These are phyloP conservation scores for Sceliomorpha sp. DNA, from an alignment of 2,888 invertebrate genomes.

Conservation along the genomic window DNA sequence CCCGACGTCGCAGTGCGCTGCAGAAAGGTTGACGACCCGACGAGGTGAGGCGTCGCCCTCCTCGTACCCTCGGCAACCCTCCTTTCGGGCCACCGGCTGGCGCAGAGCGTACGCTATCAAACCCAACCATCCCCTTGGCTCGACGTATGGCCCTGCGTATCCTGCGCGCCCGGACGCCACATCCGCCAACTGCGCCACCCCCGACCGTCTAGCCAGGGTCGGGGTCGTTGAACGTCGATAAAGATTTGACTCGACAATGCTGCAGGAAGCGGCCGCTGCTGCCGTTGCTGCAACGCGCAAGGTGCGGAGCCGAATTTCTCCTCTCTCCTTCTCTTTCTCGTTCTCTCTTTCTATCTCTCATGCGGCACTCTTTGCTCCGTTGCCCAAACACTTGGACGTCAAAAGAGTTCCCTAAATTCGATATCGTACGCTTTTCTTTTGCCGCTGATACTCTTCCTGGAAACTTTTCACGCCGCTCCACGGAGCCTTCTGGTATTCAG, in stretches of 20 bases:
- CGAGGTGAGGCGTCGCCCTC: conserved; percentile 55
- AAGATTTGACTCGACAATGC: conserved; percentile 78
- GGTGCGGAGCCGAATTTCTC: neutral
- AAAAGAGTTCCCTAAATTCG: too few relatives aligned
- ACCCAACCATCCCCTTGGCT: conserved; percentile 41
- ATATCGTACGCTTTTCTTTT: too few relatives aligned
- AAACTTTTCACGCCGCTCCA: too few relatives aligned
- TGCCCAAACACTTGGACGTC: too few relatives aligned
- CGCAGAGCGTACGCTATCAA: conserved; percentile 49
- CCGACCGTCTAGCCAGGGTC: conserved; percentile 70
- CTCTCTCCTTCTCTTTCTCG: too few relatives aligned
- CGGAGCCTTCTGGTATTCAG: too few relatives aligned
- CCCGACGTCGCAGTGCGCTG: conserved; percentile 77
- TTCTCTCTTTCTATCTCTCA: too few relatives aligned
- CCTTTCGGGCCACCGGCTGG: conserved; percentile 40
- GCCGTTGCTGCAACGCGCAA: conserved; percentile 33
- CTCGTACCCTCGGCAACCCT: conserved; percentile 23
- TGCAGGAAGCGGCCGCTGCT: conserved; percentile 57
- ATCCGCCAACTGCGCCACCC: conserved; percentile 48
- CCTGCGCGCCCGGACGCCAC: conserved; percentile 52
- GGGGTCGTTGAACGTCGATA: conserved; percentile 81
- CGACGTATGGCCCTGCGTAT: conserved; percentile 50
- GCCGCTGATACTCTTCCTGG: too few relatives aligned
- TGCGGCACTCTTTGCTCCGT: too few relatives aligned
- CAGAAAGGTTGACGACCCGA: conserved; percentile 79